Conservation (phyloP, 2,797 vertebrate genomes). For the Enteromius mattozi region DNA sequence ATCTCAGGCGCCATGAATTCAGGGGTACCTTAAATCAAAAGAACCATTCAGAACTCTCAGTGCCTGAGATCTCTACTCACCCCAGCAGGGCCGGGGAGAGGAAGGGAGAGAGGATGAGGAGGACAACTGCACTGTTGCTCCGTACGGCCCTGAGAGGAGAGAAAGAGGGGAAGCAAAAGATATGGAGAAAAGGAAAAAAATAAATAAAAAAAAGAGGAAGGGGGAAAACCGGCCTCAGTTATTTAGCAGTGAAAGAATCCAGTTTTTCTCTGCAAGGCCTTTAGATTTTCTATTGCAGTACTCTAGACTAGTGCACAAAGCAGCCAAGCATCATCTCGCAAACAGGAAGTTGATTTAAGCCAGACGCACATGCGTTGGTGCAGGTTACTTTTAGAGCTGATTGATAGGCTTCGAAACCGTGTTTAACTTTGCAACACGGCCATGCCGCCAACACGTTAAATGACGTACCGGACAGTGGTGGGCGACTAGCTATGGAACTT, state of each 20-base stretch:
- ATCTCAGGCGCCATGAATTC: slow-evolving; percentile 99
- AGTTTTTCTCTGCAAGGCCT: slow-evolving; percentile 79
- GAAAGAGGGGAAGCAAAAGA: slow-evolving; percentile 59
- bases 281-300: slow-evolving; percentile 46
- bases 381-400: slow-evolving; percentile 49
- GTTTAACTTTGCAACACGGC: slow-evolving; percentile 24
- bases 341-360: slow-evolving; percentile 39
- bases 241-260: slow-evolving; percentile 71
- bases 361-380: slow-evolving; percentile 8
- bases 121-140: slow-evolving; percentile 69
- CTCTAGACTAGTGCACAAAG: slow-evolving; percentile 47
- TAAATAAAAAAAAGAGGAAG: slow-evolving; percentile 70
- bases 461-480: slow-evolving; percentile 59
- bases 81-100: slow-evolving; percentile 68
- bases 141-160: slow-evolving; percentile 68
- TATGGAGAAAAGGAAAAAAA: slow-evolving; percentile 35
- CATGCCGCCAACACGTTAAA: slow-evolving; percentile 25
- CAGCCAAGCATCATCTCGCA: neutral
- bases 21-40: slow-evolving; percentile 93
- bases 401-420: slow-evolving; percentile 24
- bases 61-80: slow-evolving; percentile 75
- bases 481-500: slow-evolving; percentile 69
- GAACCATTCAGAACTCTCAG: slow-evolving; percentile 82
- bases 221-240: slow-evolving; percentile 77
- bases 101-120: slow-evolving; percentile 42